Conservation (phyloP, 2,113 vertebrate species). For the Kryptolebias marmoratus region DNA sequence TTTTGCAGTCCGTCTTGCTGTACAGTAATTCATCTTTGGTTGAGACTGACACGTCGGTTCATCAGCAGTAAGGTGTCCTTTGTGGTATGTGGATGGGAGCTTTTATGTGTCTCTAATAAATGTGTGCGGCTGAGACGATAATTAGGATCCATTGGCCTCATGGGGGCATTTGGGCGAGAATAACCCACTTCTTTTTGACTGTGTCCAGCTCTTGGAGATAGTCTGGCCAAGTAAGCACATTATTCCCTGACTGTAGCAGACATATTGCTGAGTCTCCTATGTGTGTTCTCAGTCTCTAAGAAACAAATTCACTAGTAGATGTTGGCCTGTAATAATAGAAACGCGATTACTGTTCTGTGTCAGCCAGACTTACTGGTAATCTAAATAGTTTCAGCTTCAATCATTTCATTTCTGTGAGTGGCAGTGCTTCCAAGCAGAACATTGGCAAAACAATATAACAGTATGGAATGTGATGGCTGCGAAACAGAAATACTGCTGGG, state of each 20-base stretch:
- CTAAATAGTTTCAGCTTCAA: slow-evolving; percentile 17
- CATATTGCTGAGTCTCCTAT: neutral
- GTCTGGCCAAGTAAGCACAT: slow-evolving; percentile 11
- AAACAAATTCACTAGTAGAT: slow-evolving; percentile 25
- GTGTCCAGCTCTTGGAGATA: slow-evolving; percentile 16
- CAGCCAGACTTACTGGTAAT: slow-evolving; percentile 18
- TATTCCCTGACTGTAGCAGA: slow-evolving; percentile 21
- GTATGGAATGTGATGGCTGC: slow-evolving; percentile 9
- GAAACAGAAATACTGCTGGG: neutral
- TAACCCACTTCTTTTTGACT: slow-evolving; percentile 37
- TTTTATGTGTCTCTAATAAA: slow-evolving; percentile 15
- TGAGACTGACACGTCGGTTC: slow-evolving; percentile 35
- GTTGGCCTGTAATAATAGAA: slow-evolving; percentile 34
- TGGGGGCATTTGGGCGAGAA: slow-evolving; percentile 45
- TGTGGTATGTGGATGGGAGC: slow-evolving; percentile 11
- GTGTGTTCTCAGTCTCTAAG: slow-evolving; percentile 6
- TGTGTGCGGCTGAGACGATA: slow-evolving; percentile 36
- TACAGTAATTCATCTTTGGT: slow-evolving; percentile 39
- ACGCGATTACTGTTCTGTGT: slow-evolving; percentile 31
- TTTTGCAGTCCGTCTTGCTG: slow-evolving; percentile 21
- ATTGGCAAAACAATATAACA: slow-evolving; percentile 33
- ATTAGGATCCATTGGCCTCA: slow-evolving; percentile 38
- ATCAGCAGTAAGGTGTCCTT: slow-evolving; percentile 16
- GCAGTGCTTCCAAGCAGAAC: slow-evolving; percentile 26
- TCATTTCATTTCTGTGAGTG: slow-evolving; percentile 24